Evolutionary conservation across 2,113 vertebrate species (phyloP).

Genomic region (Microtus ochrogaster): DNA sequence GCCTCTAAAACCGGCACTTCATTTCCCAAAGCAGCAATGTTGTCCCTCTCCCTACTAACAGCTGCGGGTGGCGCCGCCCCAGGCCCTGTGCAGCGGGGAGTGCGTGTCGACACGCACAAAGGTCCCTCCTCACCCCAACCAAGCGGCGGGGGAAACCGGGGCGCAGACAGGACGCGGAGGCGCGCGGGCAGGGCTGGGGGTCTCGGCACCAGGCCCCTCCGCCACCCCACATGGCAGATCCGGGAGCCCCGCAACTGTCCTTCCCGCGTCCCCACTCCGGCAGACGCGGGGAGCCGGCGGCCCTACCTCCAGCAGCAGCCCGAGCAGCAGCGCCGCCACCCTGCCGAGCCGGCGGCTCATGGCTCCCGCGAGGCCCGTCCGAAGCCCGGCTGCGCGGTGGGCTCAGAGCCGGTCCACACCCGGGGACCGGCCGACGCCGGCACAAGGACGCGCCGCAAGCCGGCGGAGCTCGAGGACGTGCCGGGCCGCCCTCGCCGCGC

Average conservation of each 20-base stretch:
- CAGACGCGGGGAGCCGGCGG: neutral
- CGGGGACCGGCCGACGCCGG: no score
- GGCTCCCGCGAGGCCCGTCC: neutral
- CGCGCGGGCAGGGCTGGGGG: neutral
- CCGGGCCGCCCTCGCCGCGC: slow-evolving; percentile 35
- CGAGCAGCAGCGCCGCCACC: slow-evolving; percentile 73
- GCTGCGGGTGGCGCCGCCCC: neutral
- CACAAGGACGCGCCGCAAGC: neutral
- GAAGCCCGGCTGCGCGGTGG: neutral
- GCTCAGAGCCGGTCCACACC: neutral
- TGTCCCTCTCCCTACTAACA: neutral
- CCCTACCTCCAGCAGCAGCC: slow-evolving; percentile 72
- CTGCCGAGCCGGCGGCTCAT: slow-evolving; percentile 47
- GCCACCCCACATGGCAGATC: neutral
- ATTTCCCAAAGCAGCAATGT: neutral
- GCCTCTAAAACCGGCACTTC: neutral
- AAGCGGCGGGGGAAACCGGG: neutral
- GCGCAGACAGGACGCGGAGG: neutral
- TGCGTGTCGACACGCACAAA: neutral
- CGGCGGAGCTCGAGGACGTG: neutral
- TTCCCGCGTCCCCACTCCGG: neutral
- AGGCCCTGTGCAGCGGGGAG: neutral
- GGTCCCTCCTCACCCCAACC: neutral
- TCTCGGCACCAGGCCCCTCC: no score
- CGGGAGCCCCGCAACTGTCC: neutral